Evolutionary conservation across 2,113 vertebrate genomes (phyloP), one percentile per base, ranked within the genome.

Genomic region (Symphodus melops): DNA sequence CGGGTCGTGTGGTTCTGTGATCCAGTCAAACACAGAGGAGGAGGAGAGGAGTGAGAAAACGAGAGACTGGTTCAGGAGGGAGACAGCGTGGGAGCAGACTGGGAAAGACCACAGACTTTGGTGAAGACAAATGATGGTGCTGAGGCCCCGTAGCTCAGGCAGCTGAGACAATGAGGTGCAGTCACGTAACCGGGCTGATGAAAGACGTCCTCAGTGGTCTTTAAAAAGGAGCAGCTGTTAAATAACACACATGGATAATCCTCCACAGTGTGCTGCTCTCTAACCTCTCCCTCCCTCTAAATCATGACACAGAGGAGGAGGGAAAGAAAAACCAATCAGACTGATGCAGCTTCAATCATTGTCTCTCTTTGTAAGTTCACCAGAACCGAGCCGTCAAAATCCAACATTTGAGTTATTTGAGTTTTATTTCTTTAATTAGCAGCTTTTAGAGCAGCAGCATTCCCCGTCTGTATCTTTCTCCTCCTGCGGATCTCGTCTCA

Each of bases 31-130:
- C 9, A 23, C 8, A 63, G n/a, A 70, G 52, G 51, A 23, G 60
- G 17, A 14, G 11, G n/a, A n/a, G n/a, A n/a, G n/a, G n/a, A n/a
- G n/a, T n/a, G n/a, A n/a, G 70, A 42, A 33, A 64, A 20, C 41
- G 46, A 7, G 84, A 63, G 36, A 73, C 62, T 60, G 57, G 83
- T 78, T 86, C 49, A 21, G 76, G 55, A 60, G 64, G 7, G 56
- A 81, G 82, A 85, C 73, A 58, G 72, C 5, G 80, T 86, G 79
- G 82, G 86, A 82, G 86, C 77, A 73, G 70, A 88, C 72, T 65
- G 83, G 68, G 85, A 86, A 85, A 72, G 61, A 74, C 77, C 62
- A 64, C 74, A 79, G 67, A 82, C 72, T 46, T n/a, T 83, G 81
- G 77, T 81, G n/a, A n/a, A n/a, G n/a, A n/a, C n/a, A n/a, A n/a